Base-by-base conservation (phyloP, 2,888 invertebrate genomes). In the Steromphala cineraria region DNA sequence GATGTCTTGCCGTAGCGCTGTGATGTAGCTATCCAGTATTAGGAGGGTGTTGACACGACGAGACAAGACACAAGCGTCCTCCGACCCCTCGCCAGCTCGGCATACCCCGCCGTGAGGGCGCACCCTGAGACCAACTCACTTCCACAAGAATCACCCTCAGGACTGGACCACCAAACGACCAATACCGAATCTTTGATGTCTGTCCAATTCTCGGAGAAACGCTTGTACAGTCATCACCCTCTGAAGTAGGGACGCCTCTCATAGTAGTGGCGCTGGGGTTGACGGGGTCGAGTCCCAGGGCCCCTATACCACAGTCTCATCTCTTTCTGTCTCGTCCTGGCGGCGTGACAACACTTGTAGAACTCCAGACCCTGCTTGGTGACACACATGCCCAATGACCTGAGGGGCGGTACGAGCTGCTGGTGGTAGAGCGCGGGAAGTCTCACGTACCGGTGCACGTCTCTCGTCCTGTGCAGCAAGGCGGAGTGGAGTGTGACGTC, bases 321-420 rank as follows among this genome's bases (percentile, higher is more conserved):
- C 80, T 85, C 86, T 36, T 74, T 77, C 62, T 46, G 75, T 55
- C 83, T 86, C 21, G 81, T 75, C 8, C 87, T 86, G 5, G 90
- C 88, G 1, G 89, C 85, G 67, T 89, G 88, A 74, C 92, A 92
- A 75, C 92, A 92, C 53, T 87, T 88, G 82, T 92, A 88, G 82
- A 92, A 92, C 55, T 89, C 87, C 62, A 62, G n/a, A 4, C 62
- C 28, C 3, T 28, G 10, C n/a, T 62, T 62, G 15, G 15, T 24
- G 24, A 62, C 28, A 28, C 62, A 62, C 62, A 62, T 62, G 62
- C 28, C 28, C 2, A 62, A 62, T 13, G 24, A 21, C 17, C 62
- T 24, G 10, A 62, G 2, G 15, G 62, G 62, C 17, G n/a, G 62
- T 5, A 28, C 24, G 15, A 62, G 28, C 24, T 24, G 62, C 15